phyloP scores from a whole-genome alignment of 2,888 invertebrate species.

The Gnatocerus cornutus region DNA sequence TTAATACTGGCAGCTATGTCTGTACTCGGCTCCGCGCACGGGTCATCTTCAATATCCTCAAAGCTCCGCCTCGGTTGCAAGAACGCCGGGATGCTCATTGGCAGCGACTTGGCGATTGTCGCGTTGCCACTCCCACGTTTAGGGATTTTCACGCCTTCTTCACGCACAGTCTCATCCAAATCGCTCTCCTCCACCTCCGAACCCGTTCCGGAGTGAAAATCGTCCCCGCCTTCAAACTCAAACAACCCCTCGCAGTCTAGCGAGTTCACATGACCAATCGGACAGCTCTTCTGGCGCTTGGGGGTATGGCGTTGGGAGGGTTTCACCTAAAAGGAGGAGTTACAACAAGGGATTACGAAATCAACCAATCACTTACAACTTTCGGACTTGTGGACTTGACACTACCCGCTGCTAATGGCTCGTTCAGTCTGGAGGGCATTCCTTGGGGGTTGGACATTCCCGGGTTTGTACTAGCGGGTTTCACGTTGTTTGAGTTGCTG shows the following conservation, averaged over 20 bases:
- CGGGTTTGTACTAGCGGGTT: conserved; percentile 52
- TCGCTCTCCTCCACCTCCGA: conserved; percentile 82
- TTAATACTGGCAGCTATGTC: conserved; percentile 94
- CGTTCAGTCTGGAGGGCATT: conserved; percentile 50
- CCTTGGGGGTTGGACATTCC: conserved; percentile 44
- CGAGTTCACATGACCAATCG: conserved; percentile 53
- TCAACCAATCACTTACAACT: not conserved
- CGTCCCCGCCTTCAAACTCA: conserved; percentile 83
- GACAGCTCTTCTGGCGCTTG: conserved; percentile 61
- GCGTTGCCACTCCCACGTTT: conserved; percentile 67
- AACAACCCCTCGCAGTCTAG: conserved; percentile 83
- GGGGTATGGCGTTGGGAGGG: conserved; percentile 52
- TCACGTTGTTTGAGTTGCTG: conserved; percentile 40
- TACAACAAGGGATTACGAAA: too few species aligned
- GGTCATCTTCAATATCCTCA: conserved; percentile 72
- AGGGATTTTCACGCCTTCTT: conserved; percentile 43
- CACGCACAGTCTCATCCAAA: conserved; percentile 72
- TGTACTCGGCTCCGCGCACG: conserved; percentile 30
- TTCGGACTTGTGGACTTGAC: conserved; percentile 40
- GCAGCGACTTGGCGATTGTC: conserved; percentile 82
- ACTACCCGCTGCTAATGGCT: conserved; percentile 52
- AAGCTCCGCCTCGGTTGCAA: conserved; percentile 62
- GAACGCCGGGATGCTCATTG: conserved; percentile 83
- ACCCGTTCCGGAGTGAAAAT: conserved; percentile 66
- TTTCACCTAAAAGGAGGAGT: conserved; percentile 11